phyloP scores from a whole-genome alignment of 2,113 vertebrate genomes.

The Leucopternis melanops region DNA sequence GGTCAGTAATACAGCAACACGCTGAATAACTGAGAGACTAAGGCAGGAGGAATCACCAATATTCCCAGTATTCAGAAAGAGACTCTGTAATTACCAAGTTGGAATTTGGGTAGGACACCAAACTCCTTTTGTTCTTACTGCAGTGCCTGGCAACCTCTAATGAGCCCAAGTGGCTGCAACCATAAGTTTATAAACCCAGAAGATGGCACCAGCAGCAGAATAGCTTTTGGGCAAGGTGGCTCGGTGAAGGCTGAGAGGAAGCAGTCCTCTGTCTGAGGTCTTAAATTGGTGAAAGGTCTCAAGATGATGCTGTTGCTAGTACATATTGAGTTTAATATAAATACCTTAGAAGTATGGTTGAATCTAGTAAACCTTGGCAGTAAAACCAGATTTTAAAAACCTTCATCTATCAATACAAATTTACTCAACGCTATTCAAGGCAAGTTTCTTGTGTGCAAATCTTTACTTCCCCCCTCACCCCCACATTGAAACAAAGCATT shows the following conservation, averaged over 20 bases:
- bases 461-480: accelerated
- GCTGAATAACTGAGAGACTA: background rate
- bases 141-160: background rate
- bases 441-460: background rate
- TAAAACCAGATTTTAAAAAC: background rate
- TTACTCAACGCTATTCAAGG: background rate
- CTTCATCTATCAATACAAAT: background rate
- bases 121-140: background rate
- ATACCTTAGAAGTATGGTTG: background rate
- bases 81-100: background rate
- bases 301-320: background rate
- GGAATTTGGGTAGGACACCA: background rate
- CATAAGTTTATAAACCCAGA: background rate
- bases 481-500: background rate
- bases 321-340: background rate
- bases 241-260: background rate
- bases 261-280: background rate
- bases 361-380: background rate
- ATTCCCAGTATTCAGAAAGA: background rate
- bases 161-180: background rate
- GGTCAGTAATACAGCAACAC: background rate
- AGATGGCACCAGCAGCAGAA: background rate
- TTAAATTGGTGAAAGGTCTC: background rate
- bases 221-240: background rate
- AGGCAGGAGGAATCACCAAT: background rate